These are phyloP conservation scores for Acanthacorydalis orientalis DNA, from an alignment of 2,888 invertebrate species.

Conservation along the genomic window DNA sequence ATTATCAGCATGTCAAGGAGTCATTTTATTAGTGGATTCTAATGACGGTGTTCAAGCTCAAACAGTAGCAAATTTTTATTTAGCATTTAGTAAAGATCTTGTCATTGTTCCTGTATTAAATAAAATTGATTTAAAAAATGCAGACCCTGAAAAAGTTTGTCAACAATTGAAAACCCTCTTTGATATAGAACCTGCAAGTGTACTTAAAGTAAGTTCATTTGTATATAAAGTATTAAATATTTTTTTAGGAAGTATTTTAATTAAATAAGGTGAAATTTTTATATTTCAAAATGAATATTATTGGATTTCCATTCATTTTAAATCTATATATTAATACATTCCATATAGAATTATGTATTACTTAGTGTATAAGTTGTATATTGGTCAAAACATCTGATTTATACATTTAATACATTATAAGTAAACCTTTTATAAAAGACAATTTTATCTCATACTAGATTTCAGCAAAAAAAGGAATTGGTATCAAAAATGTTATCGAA, in stretches of 20 bases:
- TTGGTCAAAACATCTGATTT: too few species aligned
- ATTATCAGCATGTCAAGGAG: slow-evolving; percentile 85
- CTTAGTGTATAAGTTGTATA: too few species aligned
- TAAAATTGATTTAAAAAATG: slow-evolving; percentile 89
- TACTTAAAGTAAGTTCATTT: slow-evolving; percentile 45
- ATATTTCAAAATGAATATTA: too few species aligned
- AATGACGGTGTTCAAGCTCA: slow-evolving; percentile 95
- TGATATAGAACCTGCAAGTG: slow-evolving; percentile 52
- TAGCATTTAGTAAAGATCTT: slow-evolving; percentile 71
- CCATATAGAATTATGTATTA: too few species aligned
- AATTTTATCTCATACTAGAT: slow-evolving; percentile 26
- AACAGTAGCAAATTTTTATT: slow-evolving; percentile 90
- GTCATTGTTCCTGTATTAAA: slow-evolving; percentile 84
- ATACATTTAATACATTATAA: too few species aligned
- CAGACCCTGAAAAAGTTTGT: slow-evolving; percentile 68
- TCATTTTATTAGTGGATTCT: slow-evolving; percentile 86
- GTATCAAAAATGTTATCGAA: slow-evolving; percentile 59
- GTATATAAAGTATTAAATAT: not conserved
- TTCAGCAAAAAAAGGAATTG: slow-evolving; percentile 84
- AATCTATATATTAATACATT: too few species aligned
- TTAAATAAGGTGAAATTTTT: not conserved
- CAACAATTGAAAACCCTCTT: slow-evolving; percentile 68
- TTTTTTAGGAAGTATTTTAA: not conserved
- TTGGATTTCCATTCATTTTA: too few species aligned
- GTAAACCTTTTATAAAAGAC: not conserved